phyloP scores from a whole-genome alignment of 2,113 vertebrate species.

The Syngnathoides biaculeatus region DNA sequence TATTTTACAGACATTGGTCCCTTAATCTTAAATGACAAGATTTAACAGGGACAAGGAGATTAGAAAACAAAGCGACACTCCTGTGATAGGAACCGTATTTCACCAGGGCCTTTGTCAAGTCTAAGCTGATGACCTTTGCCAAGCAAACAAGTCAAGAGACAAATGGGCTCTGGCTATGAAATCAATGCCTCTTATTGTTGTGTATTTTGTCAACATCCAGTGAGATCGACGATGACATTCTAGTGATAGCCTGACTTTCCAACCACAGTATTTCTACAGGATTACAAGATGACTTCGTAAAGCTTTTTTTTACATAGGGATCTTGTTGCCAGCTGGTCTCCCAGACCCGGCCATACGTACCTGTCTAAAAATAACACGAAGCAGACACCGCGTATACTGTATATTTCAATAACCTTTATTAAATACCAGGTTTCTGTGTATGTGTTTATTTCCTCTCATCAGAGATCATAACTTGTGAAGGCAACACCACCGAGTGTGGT shows the following conservation, averaged over 20 bases:
- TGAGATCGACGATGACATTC: conserved; percentile 41
- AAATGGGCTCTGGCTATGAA: neutral
- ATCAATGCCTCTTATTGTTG: neutral
- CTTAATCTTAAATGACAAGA: neutral
- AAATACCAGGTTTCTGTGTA: neutral
- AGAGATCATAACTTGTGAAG: conserved; percentile 80
- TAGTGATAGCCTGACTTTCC: conserved; percentile 9
- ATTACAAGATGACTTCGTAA: conserved; percentile 45
- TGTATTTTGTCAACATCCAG: neutral
- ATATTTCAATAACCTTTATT: neutral
- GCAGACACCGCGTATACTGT: neutral
- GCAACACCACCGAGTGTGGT: conserved; percentile 73
- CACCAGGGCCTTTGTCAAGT: conserved; percentile 63
- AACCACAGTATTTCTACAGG: conserved; percentile 40
- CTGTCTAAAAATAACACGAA: conserved; percentile 18
- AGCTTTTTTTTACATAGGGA: conserved; percentile 54
- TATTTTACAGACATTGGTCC: neutral
- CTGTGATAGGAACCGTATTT: conserved; percentile 63
- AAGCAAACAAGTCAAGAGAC: conserved; percentile 17
- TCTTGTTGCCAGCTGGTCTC: conserved; percentile 48
- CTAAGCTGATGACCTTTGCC: conserved; percentile 59
- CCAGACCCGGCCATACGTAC: conserved; percentile 9
- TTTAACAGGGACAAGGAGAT: conserved; percentile 44
- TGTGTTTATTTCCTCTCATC: conserved; percentile 27
- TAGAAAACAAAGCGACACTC: conserved; percentile 57